These are phyloP conservation scores for Caretta caretta DNA, from an alignment of 2,113 vertebrate genomes.

Conservation along the genomic window DNA sequence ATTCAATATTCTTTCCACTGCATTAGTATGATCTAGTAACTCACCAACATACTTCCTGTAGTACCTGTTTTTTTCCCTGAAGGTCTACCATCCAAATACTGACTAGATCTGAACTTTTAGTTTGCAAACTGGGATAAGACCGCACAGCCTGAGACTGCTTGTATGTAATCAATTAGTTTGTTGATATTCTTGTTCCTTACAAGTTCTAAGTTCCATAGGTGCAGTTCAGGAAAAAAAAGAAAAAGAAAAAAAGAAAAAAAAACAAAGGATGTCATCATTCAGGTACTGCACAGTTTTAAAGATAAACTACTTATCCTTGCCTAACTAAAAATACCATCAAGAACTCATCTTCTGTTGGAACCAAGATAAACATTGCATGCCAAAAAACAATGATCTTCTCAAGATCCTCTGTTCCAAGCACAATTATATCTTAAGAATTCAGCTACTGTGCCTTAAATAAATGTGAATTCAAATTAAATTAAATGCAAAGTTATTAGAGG, in stretches of 20 bases:
- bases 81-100: not conserved
- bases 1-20: not conserved
- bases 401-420: not conserved
- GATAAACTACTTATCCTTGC: not conserved
- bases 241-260: not conserved
- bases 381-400: not conserved
- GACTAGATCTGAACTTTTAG: not conserved
- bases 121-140: rapidly evolving
- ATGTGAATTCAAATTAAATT: not conserved
- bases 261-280: not conserved
- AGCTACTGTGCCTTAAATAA: not conserved
- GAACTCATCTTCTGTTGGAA: not conserved
- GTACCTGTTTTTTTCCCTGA: not conserved
- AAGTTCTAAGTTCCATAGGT: not conserved
- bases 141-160: not conserved
- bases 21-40: not conserved
- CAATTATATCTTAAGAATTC: not conserved
- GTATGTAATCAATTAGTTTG: not conserved
- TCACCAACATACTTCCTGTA: not conserved
- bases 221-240: not conserved
- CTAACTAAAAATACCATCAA: not conserved
- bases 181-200: not conserved
- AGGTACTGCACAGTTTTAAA: not conserved
- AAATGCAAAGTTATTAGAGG: not conserved
- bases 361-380: not conserved